Percentiles rank a stretch among this genome's conserved stretches.
These are phyloP conservation scores for Percina caprodes DNA, from an alignment of 2,113 vertebrate species.

Conservation along the genomic window DNA sequence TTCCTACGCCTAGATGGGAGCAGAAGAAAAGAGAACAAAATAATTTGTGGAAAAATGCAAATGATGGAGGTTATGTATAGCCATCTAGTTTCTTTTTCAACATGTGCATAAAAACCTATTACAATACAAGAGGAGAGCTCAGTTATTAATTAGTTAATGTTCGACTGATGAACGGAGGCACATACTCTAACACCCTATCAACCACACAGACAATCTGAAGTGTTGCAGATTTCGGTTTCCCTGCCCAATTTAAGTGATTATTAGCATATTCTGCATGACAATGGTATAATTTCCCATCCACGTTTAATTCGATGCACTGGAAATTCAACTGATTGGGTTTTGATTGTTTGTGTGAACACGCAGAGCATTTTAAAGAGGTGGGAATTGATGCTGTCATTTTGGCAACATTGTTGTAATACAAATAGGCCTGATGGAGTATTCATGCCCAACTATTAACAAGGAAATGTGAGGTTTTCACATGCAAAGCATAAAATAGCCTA, in stretches of 20 bases:
- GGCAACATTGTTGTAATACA: conserved; percentile 48
- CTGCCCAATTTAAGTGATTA: conserved; percentile 56
- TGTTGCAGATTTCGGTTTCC: conserved; percentile 46
- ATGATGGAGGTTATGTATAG: conserved; percentile 2
- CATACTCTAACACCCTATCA: conserved; percentile 36
- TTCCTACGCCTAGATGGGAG: not conserved
- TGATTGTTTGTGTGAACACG: conserved; percentile 65
- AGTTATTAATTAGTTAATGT: conserved; percentile 2
- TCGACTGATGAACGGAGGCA: conserved; percentile 19
- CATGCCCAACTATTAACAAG: conserved; percentile 18
- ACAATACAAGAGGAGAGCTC: not conserved
- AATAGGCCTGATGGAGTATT: conserved; percentile 60
- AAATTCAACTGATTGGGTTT: conserved; percentile 65
- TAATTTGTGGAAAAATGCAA: not conserved
- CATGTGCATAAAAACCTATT: conserved; percentile 13
- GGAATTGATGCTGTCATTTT: conserved; percentile 58
- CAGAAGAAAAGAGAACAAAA: not conserved
- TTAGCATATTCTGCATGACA: conserved; percentile 46
- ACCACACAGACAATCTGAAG: conserved; percentile 20
- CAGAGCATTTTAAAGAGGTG: conserved; percentile 28
- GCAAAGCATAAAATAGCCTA: not conserved
- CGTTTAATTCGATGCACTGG: conserved; percentile 46
- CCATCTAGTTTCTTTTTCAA: conserved; percentile 15
- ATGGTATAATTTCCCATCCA: conserved; percentile 54
- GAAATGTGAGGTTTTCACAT: conserved; percentile 23